Base-by-base conservation (phyloP, 30 jellyfish, hydroid and myxozoan species). In the Cassiopea xamachana region DNA sequence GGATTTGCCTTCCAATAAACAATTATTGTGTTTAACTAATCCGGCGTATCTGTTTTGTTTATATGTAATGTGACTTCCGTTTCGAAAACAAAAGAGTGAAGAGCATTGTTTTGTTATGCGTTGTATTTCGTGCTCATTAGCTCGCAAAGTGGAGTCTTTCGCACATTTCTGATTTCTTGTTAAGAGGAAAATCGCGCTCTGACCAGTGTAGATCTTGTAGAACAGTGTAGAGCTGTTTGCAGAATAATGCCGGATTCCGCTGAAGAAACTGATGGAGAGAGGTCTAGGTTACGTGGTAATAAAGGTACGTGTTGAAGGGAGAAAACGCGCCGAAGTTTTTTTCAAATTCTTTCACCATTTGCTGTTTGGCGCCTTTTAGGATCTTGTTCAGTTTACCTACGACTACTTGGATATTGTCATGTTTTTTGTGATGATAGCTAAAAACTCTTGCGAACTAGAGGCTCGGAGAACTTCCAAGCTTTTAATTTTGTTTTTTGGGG, bases 221-320 rank as follows among this genome's bases (percentile, higher is more conserved):
- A 27, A 27, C 39, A 27, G 64, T 55, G 12, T 55, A 6, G 64
- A 55, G 7, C 12, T 10, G 7, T 10, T 55, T 55, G 0, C 69
- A 1, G 5, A 46, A 46, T 39, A 16, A 75, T 75, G 84, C 44
- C 69, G 19, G 62, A 13, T 15, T 16, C 69, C 46, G 60, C 69
- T 46, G 84, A 75, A 75, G 84, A 75, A 46, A 69, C 69, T 3
- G 84, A 75, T 75, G 84, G 84, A 16, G 84, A 75, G 84, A 75
- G 7, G 84, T 44, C 84, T 46, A 75, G 7, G 84, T 55, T 75
- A 1, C 67, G 46, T 16, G 84, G 68, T 1, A 5, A 5, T 9
- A 2, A 13, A 13, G 74, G 74, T 64, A 64, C 8, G 74, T 27
- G 64, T 10, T 55, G 64, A 55, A 3, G 12, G 64, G 12, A 10